These are phyloP conservation scores for Eurosta solidaginis DNA, from an alignment of 1,140 invertebrate species.

Conservation along the genomic window DNA sequence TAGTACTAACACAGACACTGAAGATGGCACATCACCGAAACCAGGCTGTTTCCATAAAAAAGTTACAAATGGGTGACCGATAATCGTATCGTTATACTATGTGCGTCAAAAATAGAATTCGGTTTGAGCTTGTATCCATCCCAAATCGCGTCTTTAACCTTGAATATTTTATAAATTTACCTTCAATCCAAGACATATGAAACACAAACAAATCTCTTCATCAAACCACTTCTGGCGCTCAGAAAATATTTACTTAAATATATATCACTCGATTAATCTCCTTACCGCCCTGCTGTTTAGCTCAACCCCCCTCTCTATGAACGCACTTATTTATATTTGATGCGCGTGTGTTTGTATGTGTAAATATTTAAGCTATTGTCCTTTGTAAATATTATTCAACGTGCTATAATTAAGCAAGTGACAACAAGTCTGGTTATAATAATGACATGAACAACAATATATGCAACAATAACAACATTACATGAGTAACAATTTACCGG, in stretches of 20 bases:
- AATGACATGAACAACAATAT: not conserved
- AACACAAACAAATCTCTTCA: too few relatives aligned
- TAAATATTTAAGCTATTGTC: not conserved
- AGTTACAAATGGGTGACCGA: too few relatives aligned
- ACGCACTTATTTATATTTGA: not conserved
- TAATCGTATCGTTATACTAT: too few relatives aligned
- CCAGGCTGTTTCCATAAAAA: too few relatives aligned
- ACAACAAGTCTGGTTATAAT: slow-evolving; percentile 2
- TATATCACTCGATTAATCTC: not conserved
- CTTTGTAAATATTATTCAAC: slow-evolving; percentile 28
- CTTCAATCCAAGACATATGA: too few relatives aligned
- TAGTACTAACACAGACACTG: too few relatives aligned
- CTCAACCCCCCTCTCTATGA: not conserved
- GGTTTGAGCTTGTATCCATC: too few relatives aligned
- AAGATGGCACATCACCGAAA: too few relatives aligned
- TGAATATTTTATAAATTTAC: too few relatives aligned
- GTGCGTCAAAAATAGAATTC: too few relatives aligned
- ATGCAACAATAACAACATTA: not conserved
- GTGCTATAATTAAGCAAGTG: slow-evolving; percentile 7
- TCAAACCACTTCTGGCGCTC: too few relatives aligned
- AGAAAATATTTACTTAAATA: not conserved
- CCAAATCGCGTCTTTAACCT: too few relatives aligned
- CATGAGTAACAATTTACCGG: slow-evolving; percentile 25
- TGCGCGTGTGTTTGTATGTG: not conserved
- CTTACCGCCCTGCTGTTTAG: not conserved